These are phyloP conservation scores for Clepsis dumicolana DNA, from an alignment of 2,888 invertebrate genomes.

Conservation along the genomic window DNA sequence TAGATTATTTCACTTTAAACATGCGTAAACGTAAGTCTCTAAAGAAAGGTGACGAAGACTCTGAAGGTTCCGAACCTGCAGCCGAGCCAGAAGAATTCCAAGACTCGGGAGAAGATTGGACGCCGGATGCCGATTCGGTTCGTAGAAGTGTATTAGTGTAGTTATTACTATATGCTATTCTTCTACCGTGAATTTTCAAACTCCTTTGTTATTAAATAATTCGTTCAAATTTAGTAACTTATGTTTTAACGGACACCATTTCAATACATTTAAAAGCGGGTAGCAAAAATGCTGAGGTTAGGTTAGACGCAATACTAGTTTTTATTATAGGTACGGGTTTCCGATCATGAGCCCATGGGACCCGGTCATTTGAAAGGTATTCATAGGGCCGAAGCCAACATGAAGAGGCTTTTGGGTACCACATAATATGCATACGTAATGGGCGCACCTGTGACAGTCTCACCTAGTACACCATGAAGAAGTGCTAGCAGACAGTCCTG, in stretches of 20 bases:
- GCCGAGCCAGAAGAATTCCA: slow-evolving; percentile 84
- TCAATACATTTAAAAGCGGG: neutral
- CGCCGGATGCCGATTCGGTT: slow-evolving; percentile 84
- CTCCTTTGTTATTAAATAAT: neutral
- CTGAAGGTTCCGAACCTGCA: slow-evolving; percentile 78
- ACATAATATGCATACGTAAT: too few species aligned
- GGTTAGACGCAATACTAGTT: slow-evolving; percentile 34
- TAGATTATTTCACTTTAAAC: slow-evolving; percentile 47
- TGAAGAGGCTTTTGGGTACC: too few species aligned
- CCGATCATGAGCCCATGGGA: too few species aligned
- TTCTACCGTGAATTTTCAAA: neutral
- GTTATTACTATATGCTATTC: neutral
- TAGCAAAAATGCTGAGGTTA: slow-evolving; percentile 46
- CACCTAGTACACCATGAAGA: too few species aligned
- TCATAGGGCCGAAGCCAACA: too few species aligned
- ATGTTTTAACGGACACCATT: neutral
- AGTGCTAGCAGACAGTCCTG: too few species aligned
- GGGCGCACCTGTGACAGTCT: too few species aligned
- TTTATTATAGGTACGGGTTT: neutral
- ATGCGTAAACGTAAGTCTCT: slow-evolving; percentile 83
- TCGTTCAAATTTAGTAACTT: neutral
- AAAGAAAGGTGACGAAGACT: slow-evolving; percentile 79
- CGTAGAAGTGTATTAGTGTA: slow-evolving; percentile 46
- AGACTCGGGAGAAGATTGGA: slow-evolving; percentile 85
- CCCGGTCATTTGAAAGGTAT: too few species aligned